Conservation (phyloP, 2,888 invertebrate species). For the Amiota minor region DNA sequence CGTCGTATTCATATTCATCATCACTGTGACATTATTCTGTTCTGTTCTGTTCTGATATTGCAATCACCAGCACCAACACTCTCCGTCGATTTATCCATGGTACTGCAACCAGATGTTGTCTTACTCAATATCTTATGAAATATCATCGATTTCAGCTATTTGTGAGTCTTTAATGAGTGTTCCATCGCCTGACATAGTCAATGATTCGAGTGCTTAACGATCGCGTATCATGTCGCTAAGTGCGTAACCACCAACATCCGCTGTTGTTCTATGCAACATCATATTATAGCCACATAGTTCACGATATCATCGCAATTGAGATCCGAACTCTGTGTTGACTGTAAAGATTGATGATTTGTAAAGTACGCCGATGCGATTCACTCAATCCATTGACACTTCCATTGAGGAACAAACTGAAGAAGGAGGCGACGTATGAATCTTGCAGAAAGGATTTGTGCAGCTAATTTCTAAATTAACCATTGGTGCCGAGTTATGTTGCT, state of each 20-base stretch:
- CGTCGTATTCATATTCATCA: too few relatives aligned
- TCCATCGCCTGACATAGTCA: constrained; percentile 70
- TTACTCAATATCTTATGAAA: constrained; percentile 68
- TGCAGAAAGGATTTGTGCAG: constrained; percentile 71
- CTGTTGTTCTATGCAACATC: constrained; percentile 49
- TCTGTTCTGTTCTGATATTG: not conserved
- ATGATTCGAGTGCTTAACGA: constrained; percentile 68
- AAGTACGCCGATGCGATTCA: constrained; percentile 74
- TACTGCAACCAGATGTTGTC: constrained; percentile 70
- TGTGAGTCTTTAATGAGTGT: constrained; percentile 71
- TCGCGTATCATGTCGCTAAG: constrained; percentile 71
- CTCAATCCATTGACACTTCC: too few relatives aligned
- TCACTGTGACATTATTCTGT: constrained; percentile 45
- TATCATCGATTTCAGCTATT: constrained; percentile 72
- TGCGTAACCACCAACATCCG: constrained; percentile 64
- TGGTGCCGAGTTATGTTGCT: not conserved
- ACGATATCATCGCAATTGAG: constrained; percentile 27
- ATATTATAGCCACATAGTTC: constrained; percentile 49
- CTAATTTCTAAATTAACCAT: constrained; percentile 71
- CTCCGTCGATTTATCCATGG: constrained; percentile 72
- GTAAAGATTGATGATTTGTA: constrained; percentile 69
- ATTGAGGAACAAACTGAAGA: constrained; percentile 71
- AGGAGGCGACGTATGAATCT: constrained; percentile 73
- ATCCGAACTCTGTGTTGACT: constrained; percentile 64
- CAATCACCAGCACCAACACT: constrained; percentile 51